Conservation (phyloP, 2,888 invertebrate genomes). For the Caenorhabditis macrosperma region DNA sequence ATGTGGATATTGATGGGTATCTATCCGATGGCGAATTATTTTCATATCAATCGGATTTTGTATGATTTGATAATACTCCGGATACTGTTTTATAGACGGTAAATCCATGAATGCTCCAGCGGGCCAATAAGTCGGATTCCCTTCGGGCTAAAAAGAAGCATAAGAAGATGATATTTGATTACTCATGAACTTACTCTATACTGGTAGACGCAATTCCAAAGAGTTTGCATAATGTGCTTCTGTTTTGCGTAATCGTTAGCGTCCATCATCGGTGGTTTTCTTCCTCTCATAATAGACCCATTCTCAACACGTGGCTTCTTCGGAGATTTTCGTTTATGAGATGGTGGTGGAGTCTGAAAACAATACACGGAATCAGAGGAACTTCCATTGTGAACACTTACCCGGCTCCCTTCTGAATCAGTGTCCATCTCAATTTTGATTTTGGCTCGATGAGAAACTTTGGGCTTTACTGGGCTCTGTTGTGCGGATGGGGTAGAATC, state of each 20-base stretch:
- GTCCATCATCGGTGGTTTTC: constrained; percentile 16
- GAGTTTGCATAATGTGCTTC: constrained; percentile 84
- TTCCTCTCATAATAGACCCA: constrained; percentile 2
- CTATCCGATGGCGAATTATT: constrained; percentile 85
- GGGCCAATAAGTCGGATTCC: constrained; percentile 84
- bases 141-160: constrained; percentile 82
- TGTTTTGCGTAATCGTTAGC: constrained; percentile 26
- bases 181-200: constrained; percentile 78
- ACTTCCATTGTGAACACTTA: background rate
- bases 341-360: constrained; percentile 51
- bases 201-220: constrained; percentile 85
- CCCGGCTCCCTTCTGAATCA: constrained; percentile 38
- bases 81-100: constrained; percentile 93
- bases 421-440: constrained; percentile 52
- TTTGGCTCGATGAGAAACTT: constrained; percentile 21
- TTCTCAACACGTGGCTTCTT: constrained; percentile 55
- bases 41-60: constrained; percentile 94
- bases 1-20: constrained; percentile 71
- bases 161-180: background rate
- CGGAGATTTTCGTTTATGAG: constrained; percentile 59
- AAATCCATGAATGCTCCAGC: constrained; percentile 96
- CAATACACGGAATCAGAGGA: background rate
- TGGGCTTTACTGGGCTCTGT: constrained; percentile 4
- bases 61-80: constrained; percentile 97
- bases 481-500: background rate